phyloP scores from a whole-genome alignment of 1,140 invertebrate genomes.

The Wiebesia pumilae region DNA sequence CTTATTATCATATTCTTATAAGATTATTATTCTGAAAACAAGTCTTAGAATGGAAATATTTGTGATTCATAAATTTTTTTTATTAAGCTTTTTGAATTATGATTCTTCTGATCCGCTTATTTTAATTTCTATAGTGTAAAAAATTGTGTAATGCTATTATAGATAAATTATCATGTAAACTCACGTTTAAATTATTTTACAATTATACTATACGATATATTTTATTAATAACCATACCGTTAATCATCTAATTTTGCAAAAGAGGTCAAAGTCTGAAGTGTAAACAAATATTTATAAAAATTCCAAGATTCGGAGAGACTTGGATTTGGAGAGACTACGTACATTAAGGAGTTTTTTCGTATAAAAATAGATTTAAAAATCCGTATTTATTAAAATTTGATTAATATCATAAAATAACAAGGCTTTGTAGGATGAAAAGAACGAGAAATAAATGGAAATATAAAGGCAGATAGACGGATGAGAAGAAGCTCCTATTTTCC shows the following conservation, averaged over 20 bases:
- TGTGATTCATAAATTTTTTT: neutral
- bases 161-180: neutral
- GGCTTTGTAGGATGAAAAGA: neutral
- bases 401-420: neutral
- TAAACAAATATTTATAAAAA: neutral
- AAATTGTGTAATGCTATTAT: neutral
- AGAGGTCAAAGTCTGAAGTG: neutral
- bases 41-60: neutral
- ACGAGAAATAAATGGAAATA: neutral
- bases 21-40: too few relatives aligned
- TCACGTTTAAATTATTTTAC: neutral
- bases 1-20: too few relatives aligned
- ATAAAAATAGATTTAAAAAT: too few relatives aligned
- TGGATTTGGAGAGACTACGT: neutral
- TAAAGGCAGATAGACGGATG: neutral
- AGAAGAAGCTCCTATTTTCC: neutral
- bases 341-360: too few relatives aligned
- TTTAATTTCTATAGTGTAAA: neutral
- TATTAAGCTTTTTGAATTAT: neutral
- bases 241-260: neutral
- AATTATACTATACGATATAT: neutral
- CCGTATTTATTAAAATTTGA: neutral
- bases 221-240: neutral
- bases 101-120: neutral
- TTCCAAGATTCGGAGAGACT: neutral